Base-by-base conservation (phyloP, 1,140 invertebrate species). In the Bombus confusus region DNA sequence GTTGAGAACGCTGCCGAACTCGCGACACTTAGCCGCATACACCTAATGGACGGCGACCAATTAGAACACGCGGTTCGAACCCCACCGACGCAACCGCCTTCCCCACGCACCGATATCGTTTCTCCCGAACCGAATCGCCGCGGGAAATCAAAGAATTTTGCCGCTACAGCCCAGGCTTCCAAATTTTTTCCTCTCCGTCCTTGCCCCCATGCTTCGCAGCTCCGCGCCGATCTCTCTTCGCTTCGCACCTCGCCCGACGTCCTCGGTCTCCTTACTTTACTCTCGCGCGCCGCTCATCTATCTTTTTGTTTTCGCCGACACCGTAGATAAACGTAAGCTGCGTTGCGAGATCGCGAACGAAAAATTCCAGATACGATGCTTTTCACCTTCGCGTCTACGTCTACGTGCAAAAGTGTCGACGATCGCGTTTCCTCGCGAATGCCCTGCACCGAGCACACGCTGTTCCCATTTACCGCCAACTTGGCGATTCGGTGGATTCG, bases 21-120 rank as follows among this genome's bases (percentile, higher is more conserved):
- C 87, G 57, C 86, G 91, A 89, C 89, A 92, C 91, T 92, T 92
- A 92, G 89, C 86, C 31, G 68, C 86, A 69, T 86, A 91, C 91
- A 91, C 89, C 91, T 91, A 81, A 86, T 74, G 82, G 72, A 85
- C 76, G 72, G 85, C 43, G 80, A 76, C 92, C 92, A 92, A 92
- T 92, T 90, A 85, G 78, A 86, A 41, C 73, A 76, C 75, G 86
- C 39, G 78, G 15, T 52, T 37, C 39, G 64, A 69, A 31, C 87
- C 87, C 88, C 90, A 86, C 86, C 86, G 68, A 10, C 4, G 41
- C 57, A 8, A 25, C 37, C 22, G 4, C 41, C 78, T 41, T 22
- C 71, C 34, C 52, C 47, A 34, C 59, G 41, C 82, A 13, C 1
- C 28, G 64, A 37, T 31, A 52, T 41, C n/a, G 22, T n/a, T 15